These are phyloP conservation scores for Cephonodes hylas DNA, from an alignment of 2,888 invertebrate genomes.

Conservation along the genomic window DNA sequence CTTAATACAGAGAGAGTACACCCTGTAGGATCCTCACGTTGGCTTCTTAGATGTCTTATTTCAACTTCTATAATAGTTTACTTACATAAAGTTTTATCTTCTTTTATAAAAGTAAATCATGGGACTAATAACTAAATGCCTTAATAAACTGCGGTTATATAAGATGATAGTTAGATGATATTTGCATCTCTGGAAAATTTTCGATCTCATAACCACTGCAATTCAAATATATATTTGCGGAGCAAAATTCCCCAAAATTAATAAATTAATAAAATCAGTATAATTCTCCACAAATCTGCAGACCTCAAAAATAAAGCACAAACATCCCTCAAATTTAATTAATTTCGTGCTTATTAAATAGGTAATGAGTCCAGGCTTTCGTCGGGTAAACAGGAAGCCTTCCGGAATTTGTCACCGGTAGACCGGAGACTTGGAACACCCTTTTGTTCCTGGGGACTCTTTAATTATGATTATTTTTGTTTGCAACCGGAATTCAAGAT, in stretches of 20 bases:
- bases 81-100: too few relatives aligned
- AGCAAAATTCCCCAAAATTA: neutral
- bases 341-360: neutral
- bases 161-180: too few relatives aligned
- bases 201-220: neutral
- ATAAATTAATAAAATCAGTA: too few relatives aligned
- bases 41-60: too few relatives aligned
- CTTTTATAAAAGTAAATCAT: too few relatives aligned
- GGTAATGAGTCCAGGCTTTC: neutral
- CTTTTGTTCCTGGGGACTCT: neutral
- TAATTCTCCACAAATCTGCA: neutral
- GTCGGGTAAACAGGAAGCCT: neutral
- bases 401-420: constrained; percentile 8
- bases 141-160: too few relatives aligned
- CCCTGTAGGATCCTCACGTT: too few relatives aligned
- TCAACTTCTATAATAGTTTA: too few relatives aligned
- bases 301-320: neutral
- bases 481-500: neutral
- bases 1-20: too few relatives aligned
- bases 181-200: too few relatives aligned
- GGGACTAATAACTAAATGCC: too few relatives aligned
- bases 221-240: too few relatives aligned
- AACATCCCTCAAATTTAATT: neutral
- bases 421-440: neutral
- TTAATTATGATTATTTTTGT: constrained; percentile 10